Evolutionary conservation across 2,888 invertebrate species (phyloP).

Genomic region (Rugalucina vietnamica): DNA sequence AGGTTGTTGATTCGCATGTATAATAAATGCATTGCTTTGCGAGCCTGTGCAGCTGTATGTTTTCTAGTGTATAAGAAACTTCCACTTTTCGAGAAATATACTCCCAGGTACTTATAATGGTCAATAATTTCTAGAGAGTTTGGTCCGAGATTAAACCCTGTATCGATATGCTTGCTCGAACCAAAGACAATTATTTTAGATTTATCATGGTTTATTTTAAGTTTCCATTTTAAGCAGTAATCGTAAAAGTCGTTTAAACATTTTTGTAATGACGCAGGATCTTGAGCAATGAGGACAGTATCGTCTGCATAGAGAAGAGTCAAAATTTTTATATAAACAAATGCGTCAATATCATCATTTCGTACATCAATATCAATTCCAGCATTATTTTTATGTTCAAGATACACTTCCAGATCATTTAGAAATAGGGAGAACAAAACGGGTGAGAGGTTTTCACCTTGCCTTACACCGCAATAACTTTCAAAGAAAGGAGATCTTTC

Average conservation of each 20-base stretch:
- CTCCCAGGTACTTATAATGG: neutral
- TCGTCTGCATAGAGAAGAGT: neutral
- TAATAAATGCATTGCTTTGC: conserved; percentile 5
- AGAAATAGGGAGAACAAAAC: neutral
- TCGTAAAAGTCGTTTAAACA: neutral
- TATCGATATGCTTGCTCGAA: neutral
- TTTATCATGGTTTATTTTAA: neutral
- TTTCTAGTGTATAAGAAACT: neutral
- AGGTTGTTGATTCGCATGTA: neutral
- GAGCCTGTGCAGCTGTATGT: neutral
- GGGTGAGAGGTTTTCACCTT: neutral
- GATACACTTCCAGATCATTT: neutral
- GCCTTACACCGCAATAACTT: neutral
- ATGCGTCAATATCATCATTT: neutral
- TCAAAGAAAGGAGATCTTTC: neutral
- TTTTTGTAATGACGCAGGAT: neutral
- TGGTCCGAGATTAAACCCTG: neutral
- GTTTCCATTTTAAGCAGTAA: neutral
- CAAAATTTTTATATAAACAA: neutral
- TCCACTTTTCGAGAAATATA: neutral
- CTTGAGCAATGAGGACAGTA: neutral
- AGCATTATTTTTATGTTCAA: neutral
- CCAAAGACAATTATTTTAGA: neutral
- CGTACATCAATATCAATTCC: neutral
- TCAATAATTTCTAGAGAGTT: neutral